phyloP scores from a whole-genome alignment of 2,888 invertebrate genomes.

The Catotricha subobsoleta region DNA sequence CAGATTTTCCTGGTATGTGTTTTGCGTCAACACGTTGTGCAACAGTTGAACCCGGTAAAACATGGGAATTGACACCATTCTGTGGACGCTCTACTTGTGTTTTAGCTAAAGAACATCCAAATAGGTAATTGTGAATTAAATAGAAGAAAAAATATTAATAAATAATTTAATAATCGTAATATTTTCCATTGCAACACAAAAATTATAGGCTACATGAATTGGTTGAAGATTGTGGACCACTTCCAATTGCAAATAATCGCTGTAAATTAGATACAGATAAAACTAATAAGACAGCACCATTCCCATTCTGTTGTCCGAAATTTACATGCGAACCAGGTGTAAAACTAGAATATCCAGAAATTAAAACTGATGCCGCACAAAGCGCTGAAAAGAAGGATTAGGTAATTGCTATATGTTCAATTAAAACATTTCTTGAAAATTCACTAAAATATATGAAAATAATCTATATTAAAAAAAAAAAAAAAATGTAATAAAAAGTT shows the following conservation, averaged over 20 bases:
- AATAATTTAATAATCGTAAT: neutral
- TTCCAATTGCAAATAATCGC: slow-evolving; percentile 70
- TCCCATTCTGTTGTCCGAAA: slow-evolving; percentile 70
- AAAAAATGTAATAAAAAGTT: too few relatives aligned
- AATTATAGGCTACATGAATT: slow-evolving; percentile 49
- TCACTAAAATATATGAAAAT: too few relatives aligned
- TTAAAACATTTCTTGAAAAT: too few relatives aligned
- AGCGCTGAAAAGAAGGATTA: neutral
- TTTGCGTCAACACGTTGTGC: slow-evolving; percentile 81
- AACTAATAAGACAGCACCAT: slow-evolving; percentile 75
- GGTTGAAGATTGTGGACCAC: slow-evolving; percentile 77
- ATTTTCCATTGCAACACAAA: neutral
- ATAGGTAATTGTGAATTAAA: too few relatives aligned
- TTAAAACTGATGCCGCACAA: slow-evolving; percentile 30
- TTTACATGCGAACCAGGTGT: slow-evolving; percentile 76
- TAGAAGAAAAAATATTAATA: neutral
- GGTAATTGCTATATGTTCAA: too few relatives aligned
- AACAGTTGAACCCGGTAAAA: slow-evolving; percentile 67
- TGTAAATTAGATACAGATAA: slow-evolving; percentile 72
- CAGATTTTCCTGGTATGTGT: slow-evolving; percentile 81
- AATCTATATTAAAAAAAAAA: too few relatives aligned
- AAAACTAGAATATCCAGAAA: slow-evolving; percentile 70
- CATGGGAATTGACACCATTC: slow-evolving; percentile 77
- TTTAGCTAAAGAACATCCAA: slow-evolving; percentile 45
- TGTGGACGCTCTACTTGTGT: slow-evolving; percentile 83